Evolutionary conservation across 64 coral and sea anemone species (phyloP), one percentile per base, ranked within the genome.

Genomic region (Pachyseris speciosa): DNA sequence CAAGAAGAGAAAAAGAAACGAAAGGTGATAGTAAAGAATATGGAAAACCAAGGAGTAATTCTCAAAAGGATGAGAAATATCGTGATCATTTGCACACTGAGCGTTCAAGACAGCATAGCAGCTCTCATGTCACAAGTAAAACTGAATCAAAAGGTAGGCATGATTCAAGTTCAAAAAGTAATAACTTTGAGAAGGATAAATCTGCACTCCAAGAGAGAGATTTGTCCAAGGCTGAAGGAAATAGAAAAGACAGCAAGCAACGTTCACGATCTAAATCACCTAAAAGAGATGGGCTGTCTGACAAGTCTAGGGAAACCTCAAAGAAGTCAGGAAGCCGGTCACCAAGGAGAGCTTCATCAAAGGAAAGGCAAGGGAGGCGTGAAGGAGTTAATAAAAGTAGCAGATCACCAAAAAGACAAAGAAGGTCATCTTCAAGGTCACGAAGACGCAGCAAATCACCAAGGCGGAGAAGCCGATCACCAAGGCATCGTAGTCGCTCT

Each of bases 381-480:
- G 77, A 81, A 61, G 20, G 22, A 1, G 34, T 51, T 4, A 33
- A 22, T 20, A 63, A 9, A 25, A 61, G 77, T 10, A 81, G 77
- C 53, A 81, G 77, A 41, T 81, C 77, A 11, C 77, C 77, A 39
- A 60, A 40, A 27, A 30, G 45, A 60, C 33, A 92, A 31, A 31
- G 65, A 43, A 44, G 60, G 17, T 61, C 33, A 44, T 84, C 24
- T 43, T 84, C 89, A 84, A 92, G 66, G 17, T 65, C 66, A 58
- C 45, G 53, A 47, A 92, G 89, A 60, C 75, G 31, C 15, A 88
- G 78, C 13, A 88, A 33, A 73, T 92, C 89, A 19, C 85, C 87
- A 31, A 80, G 71, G 41, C 61, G 90, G 25, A 78, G 74, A 69
- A 88, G 89, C 34, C 83, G 78, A 60, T 98, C 96, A 11, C 96